These are phyloP conservation scores for Anniella stebbinsi DNA, from an alignment of 2,797 vertebrate genomes.

Conservation along the genomic window DNA sequence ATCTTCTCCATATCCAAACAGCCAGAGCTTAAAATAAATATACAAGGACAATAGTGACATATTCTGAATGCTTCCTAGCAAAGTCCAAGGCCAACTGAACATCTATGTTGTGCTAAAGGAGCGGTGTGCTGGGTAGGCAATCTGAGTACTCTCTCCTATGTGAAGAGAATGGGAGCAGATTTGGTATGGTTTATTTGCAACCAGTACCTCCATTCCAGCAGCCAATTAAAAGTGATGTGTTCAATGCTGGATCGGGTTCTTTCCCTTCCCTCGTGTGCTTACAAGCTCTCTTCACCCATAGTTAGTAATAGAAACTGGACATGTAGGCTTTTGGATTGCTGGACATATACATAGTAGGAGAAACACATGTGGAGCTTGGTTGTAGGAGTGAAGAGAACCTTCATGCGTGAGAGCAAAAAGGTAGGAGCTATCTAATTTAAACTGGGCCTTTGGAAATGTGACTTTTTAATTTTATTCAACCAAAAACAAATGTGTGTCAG, in stretches of 20 bases:
- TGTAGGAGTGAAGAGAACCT: not conserved
- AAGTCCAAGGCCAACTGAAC: constrained; percentile 20
- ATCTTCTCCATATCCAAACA: constrained; percentile 57
- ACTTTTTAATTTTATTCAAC: not conserved
- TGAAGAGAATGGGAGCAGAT: not conserved
- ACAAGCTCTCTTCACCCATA: not conserved
- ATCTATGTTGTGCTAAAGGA: not conserved
- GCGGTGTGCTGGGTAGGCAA: not conserved
- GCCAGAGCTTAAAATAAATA: constrained; percentile 73
- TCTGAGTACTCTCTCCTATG: not conserved
- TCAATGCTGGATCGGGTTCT: not conserved
- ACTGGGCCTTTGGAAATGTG: not conserved
- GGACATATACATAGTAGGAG: not conserved
- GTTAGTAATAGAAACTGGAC: not conserved
- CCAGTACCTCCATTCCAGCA: not conserved
- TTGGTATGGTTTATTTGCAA: not conserved
- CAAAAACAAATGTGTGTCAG: not conserved
- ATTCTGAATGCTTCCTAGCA: not conserved
- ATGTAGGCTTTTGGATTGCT: not conserved
- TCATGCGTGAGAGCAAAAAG: not conserved
- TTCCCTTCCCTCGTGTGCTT: too few relatives aligned
- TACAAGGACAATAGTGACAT: constrained; percentile 47
- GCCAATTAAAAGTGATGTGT: not conserved
- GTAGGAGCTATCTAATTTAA: not conserved
- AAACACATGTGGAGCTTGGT: too few relatives aligned